phyloP scores from a whole-genome alignment of 2,797 vertebrate genomes.

The Melanogrammus aeglefinus region DNA sequence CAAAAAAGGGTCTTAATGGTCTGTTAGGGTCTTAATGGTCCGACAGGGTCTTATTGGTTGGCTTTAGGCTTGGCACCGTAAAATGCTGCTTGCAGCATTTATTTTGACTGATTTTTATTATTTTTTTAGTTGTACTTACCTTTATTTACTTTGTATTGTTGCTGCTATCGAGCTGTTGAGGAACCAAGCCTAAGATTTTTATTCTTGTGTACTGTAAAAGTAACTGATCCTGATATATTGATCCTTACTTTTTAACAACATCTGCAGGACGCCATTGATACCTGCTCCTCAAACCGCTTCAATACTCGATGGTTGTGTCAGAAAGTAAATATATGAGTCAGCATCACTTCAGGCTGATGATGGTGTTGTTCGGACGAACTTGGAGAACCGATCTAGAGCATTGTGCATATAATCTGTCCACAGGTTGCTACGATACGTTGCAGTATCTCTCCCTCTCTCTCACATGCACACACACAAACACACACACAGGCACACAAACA shows the following conservation, averaged over 20 bases:
- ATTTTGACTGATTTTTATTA: too few species aligned
- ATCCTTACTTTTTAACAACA: neutral
- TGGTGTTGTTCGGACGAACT: neutral
- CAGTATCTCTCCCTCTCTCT: slow-evolving; percentile 5
- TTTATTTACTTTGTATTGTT: neutral
- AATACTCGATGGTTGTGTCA: too few species aligned
- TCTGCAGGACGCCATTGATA: neutral
- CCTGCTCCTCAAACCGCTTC: too few species aligned
- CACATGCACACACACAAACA: neutral
- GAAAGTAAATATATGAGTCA: neutral
- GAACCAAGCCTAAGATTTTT: neutral
- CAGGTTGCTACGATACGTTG: slow-evolving; percentile 29
- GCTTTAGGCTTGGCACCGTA: too few species aligned
- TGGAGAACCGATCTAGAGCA: neutral
- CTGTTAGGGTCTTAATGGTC: too few species aligned
- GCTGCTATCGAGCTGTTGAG: neutral
- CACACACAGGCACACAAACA: too few species aligned
- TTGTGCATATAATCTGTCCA: neutral
- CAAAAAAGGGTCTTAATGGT: too few species aligned
- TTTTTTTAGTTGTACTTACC: too few species aligned
- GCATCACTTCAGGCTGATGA: neutral
- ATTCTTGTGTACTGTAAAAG: neutral
- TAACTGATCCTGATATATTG: neutral
- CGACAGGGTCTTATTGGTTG: too few species aligned
- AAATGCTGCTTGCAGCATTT: neutral